These are phyloP conservation scores for Diaperis boleti DNA, from an alignment of 2,888 invertebrate species.

Conservation along the genomic window DNA sequence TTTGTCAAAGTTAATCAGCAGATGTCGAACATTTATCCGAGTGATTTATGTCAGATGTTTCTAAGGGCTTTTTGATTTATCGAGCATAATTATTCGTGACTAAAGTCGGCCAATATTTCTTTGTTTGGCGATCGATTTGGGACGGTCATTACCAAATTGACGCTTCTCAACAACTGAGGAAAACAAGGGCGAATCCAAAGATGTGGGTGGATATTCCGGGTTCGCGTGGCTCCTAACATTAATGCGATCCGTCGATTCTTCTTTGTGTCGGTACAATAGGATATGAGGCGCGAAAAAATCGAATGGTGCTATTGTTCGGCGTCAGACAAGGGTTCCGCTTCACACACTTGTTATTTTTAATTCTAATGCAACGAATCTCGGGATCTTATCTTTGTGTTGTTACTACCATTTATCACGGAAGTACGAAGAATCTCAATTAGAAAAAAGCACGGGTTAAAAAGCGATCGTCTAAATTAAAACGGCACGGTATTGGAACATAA, in stretches of 20 bases:
- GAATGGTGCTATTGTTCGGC: constrained; percentile 1
- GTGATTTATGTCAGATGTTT: constrained; percentile 38
- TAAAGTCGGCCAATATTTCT: constrained; percentile 35
- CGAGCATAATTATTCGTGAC: constrained; percentile 34
- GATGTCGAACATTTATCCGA: constrained; percentile 38
- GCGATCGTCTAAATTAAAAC: no score
- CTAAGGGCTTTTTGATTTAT: constrained; percentile 38
- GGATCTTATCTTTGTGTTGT: neutral
- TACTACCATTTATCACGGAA: constrained; percentile 2
- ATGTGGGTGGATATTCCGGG: neutral
- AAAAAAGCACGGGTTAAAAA: no score
- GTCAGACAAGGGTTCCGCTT: constrained; percentile 15
- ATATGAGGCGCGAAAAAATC: constrained; percentile 13
- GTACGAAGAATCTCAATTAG: neutral
- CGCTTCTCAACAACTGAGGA: constrained; percentile 2
- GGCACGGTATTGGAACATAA: no score
- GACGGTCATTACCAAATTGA: constrained; percentile 12
- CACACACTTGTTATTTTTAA: constrained; percentile 12
- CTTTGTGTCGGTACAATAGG: constrained; percentile 14
- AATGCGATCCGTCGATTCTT: constrained; percentile 12
- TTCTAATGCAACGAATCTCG: neutral
- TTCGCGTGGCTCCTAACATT: constrained; percentile 13
- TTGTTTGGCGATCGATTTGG: constrained; percentile 27
- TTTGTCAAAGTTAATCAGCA: constrained; percentile 40
- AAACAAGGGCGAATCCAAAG: neutral